Base-by-base conservation (phyloP, 2,888 invertebrate species). In the Caenorhabditis virilis region DNA sequence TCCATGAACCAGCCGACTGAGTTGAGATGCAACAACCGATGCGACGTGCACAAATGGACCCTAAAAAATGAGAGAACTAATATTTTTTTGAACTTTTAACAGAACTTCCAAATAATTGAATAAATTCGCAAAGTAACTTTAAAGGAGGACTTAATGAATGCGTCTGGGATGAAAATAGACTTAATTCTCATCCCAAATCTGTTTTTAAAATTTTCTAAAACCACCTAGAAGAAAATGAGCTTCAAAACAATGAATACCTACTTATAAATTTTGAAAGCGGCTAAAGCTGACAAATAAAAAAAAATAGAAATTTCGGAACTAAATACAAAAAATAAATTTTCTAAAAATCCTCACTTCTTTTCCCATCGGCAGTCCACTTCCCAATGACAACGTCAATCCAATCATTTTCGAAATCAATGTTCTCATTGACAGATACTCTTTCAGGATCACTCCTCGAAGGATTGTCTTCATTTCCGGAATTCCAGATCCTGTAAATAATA, bases 1-100 rank as follows among this genome's bases (percentile, higher is more conserved):
- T n/a, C 76, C 69, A 52, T 93, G 92, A 79, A 94, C 90, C 78
- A 95, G 86, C 5, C 93, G 93, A 66, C 93, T 92, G 49, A 97
- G 88, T 50, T 95, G 88, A 7, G 92, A 90, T 1, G 95, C 95
- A 63, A 93, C 91, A 85, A 97, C 94, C 80, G 94, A 94, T 75
- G 95, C 94, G 79, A 98, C 93, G 87, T 98, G 97, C 53, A 97
- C 95, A 85, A 97, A 95, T 13, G 97, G 95, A 85, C 95, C 95
- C 86, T 87, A 81, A 30, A 36, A 53, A 15, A n/a, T 6, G 22
- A 23, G 9, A 42, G 2, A 15, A 15, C 4, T 42, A 23, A 23
- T 23, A 23, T 4, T 5, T 23, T 46, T 20, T 47, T 22, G n/a
- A 25, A 6, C 11, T 18, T 25, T 25, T 2, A 45, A 33, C n/a